These are phyloP conservation scores for Neolamprologus variostigma DNA, from an alignment of 2,113 vertebrate species.

Conservation along the genomic window DNA sequence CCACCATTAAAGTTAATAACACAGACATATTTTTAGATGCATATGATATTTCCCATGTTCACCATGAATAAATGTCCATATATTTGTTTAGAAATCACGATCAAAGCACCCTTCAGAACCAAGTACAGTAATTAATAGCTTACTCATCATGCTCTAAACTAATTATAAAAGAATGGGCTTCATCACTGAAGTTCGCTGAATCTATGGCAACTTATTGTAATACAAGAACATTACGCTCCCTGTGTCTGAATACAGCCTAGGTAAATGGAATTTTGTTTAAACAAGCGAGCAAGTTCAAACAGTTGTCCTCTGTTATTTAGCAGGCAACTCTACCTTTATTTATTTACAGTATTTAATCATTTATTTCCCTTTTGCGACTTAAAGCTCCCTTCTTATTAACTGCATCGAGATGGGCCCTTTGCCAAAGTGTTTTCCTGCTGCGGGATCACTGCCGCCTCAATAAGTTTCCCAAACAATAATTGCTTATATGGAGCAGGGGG, in stretches of 20 bases:
- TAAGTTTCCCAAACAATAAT: constrained; percentile 23
- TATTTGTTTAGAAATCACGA: background rate
- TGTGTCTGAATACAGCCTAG: background rate
- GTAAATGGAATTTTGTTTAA: background rate
- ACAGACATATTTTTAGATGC: background rate
- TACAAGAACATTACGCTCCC: background rate
- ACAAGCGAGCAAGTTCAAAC: background rate
- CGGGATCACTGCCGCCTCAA: background rate
- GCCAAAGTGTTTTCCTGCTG: constrained; percentile 11
- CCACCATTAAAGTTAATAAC: background rate
- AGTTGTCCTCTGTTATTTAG: background rate
- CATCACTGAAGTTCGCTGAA: background rate
- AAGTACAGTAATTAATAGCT: background rate
- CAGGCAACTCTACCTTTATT: background rate
- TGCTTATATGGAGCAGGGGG: constrained; percentile 1
- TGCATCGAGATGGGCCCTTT: background rate
- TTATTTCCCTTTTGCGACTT: background rate
- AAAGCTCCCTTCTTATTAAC: constrained; percentile 7
- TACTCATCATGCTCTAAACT: background rate
- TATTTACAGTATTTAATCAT: constrained; percentile 4
- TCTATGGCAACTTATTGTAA: background rate
- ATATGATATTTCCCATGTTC: background rate
- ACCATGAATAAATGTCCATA: background rate
- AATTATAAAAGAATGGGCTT: background rate
- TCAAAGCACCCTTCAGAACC: background rate